A percentile compares a stretch with the other conserved stretches of the same genome.
Evolutionary conservation across 2,113 vertebrate species (phyloP).

Genomic region (Syngnathus typhle): DNA sequence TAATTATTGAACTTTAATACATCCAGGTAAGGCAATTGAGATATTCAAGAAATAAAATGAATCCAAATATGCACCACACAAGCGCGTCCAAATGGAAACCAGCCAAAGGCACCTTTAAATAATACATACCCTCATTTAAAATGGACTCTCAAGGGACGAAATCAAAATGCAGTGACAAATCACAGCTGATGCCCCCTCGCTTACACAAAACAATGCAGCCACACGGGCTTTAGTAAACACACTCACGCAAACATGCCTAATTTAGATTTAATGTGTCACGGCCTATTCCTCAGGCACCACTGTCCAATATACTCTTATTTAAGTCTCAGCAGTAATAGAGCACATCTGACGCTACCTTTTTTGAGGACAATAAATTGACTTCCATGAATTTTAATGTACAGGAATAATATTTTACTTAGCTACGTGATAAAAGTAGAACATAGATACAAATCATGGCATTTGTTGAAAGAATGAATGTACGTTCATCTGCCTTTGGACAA

Average conservation of each 20-base stretch:
- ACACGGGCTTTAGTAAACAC: conserved; percentile 22
- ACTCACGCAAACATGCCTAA: conserved; percentile 21
- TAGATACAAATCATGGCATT: too few species aligned
- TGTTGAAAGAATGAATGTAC: too few species aligned
- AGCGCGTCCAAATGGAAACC: conserved; percentile 53
- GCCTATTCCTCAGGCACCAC: conserved; percentile 36
- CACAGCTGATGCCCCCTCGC: conserved; percentile 47
- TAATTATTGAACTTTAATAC: not conserved
- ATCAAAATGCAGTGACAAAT: conserved; percentile 62
- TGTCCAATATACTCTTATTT: conserved; percentile 5
- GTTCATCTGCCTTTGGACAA: too few species aligned
- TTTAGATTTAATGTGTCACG: conserved; percentile 44
- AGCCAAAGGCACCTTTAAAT: conserved; percentile 64
- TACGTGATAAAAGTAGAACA: not conserved
- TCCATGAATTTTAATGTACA: not conserved
- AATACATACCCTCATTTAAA: conserved; percentile 66
- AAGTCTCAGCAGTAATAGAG: not conserved
- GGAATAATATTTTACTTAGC: not conserved
- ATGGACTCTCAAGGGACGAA: conserved; percentile 43
- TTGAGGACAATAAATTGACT: not conserved
- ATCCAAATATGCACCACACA: conserved; percentile 45
- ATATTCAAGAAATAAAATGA: not conserved
- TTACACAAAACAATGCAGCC: conserved; percentile 32
- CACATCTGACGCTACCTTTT: not conserved
- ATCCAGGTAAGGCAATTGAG: too few species aligned